These are phyloP conservation scores for Sinocyclocheilus grahami DNA, from an alignment of 2,113 vertebrate genomes.

Conservation along the genomic window DNA sequence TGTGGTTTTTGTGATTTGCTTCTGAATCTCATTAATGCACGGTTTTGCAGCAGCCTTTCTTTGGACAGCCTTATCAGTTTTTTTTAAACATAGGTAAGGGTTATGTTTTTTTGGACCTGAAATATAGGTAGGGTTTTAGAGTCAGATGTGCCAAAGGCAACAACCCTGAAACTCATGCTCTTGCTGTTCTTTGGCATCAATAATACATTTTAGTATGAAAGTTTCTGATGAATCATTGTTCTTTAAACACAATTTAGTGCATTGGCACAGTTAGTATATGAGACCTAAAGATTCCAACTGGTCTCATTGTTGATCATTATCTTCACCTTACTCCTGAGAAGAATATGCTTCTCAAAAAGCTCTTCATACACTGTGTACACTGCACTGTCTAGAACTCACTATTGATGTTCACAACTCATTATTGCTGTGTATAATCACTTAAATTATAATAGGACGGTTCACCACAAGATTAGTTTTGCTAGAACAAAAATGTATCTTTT, in stretches of 20 bases:
- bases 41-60: constrained; percentile 62
- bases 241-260: background rate
- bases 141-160: background rate
- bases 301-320: background rate
- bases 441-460: background rate
- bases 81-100: background rate
- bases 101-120: background rate
- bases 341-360: background rate
- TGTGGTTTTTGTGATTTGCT: constrained; percentile 65
- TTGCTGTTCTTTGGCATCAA: background rate
- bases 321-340: background rate
- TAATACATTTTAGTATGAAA: background rate
- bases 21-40: constrained; percentile 60
- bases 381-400: background rate
- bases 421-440: too few species aligned
- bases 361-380: background rate
- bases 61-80: constrained; percentile 33
- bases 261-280: background rate
- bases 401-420: too few species aligned
- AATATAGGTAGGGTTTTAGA: background rate
- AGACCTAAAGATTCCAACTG: background rate
- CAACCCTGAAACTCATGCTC: background rate
- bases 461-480: background rate
- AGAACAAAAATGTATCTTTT: background rate
- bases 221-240: background rate